These are phyloP conservation scores for Phyllopteryx taeniolatus DNA, from an alignment of 2,113 vertebrate species.

Conservation along the genomic window DNA sequence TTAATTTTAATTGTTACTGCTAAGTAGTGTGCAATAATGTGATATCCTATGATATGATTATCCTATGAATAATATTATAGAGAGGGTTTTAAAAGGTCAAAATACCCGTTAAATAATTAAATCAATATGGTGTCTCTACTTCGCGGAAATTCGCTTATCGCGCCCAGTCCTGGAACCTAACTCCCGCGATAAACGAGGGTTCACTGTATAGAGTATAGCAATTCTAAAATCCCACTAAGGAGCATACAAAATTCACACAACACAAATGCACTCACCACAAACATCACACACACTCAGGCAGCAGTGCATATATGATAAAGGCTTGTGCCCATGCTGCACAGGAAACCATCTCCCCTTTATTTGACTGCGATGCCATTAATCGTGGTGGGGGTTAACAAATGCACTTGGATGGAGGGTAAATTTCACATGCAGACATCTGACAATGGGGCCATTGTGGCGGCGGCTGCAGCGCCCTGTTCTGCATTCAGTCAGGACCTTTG, in stretches of 20 bases:
- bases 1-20: no score
- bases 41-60: no score
- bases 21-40: no score
- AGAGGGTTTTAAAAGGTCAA: no score
- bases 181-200: no score
- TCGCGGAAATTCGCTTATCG: no score
- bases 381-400: conserved; percentile 72
- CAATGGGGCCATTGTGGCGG: conserved; percentile 68
- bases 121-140: no score
- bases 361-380: conserved; percentile 68
- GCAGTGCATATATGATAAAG: conserved; percentile 57
- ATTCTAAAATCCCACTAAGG: conserved; percentile 36
- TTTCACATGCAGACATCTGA: conserved; percentile 65
- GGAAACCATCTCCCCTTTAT: conserved; percentile 72
- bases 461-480: conserved; percentile 26
- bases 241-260: neutral
- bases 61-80: no score
- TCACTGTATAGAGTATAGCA: neutral
- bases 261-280: conserved; percentile 5
- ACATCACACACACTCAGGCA: conserved; percentile 27
- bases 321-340: conserved; percentile 54
- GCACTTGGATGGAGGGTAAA: conserved; percentile 67
- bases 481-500: conserved; percentile 55
- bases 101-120: no score
- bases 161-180: no score